These are phyloP conservation scores for Palythoa grandis DNA, from an alignment of 92 coral and sea anemone genomes.

Conservation along the genomic window DNA sequence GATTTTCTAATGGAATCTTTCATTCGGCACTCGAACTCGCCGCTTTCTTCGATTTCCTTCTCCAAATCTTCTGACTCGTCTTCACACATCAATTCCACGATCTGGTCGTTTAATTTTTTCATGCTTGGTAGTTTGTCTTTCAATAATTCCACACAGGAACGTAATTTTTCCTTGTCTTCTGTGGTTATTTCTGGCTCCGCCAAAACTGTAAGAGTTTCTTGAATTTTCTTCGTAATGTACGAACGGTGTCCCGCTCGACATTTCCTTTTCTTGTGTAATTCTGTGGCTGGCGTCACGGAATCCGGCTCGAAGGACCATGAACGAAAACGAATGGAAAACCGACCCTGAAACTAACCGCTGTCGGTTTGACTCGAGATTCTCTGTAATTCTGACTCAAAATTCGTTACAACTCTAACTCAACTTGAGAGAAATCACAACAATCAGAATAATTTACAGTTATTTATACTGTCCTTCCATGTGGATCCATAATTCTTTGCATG, in stretches of 20 bases:
- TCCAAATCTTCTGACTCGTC: conserved; percentile 26
- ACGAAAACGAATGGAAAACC: too few relatives aligned
- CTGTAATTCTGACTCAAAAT: too few relatives aligned
- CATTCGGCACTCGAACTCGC: conserved; percentile 36
- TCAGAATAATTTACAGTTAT: too few relatives aligned
- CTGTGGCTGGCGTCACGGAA: neutral
- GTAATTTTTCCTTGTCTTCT: conserved; percentile 10
- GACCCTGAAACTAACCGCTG: too few relatives aligned
- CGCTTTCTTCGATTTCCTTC: conserved; percentile 23
- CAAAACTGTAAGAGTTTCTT: conserved; percentile 18
- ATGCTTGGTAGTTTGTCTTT: conserved; percentile 7
- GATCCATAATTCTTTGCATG: too few relatives aligned
- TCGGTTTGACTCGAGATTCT: too few relatives aligned
- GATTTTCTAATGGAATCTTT: conserved; percentile 23
- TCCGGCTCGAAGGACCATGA: neutral
- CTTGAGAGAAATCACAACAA: too few relatives aligned
- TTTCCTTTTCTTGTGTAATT: conserved; percentile 14
- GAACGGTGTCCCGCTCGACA: neutral
- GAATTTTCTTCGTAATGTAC: conserved; percentile 11
- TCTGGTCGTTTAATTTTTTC: conserved; percentile 1
- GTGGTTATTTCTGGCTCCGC: neutral
- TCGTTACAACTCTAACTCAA: too few relatives aligned
- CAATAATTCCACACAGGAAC: conserved; percentile 7
- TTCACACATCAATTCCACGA: conserved; percentile 17
- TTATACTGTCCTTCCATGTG: too few relatives aligned